Evolutionary conservation across 2,888 invertebrate genomes (phyloP), one percentile per base, ranked within the genome.

Genomic region (Matsumyia berberina): DNA sequence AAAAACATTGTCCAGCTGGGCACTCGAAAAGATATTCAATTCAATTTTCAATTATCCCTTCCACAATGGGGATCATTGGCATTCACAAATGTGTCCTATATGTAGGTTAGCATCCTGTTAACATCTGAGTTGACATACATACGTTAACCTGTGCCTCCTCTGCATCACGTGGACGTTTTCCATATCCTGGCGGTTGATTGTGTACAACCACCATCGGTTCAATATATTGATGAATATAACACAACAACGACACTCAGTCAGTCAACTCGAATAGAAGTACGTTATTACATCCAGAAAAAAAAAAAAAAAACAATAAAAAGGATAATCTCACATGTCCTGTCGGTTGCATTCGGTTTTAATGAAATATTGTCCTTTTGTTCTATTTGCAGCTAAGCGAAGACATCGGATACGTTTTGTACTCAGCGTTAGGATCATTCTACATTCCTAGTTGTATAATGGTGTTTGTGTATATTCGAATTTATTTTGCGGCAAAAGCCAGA

Each of bases 391-490:
- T 98, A 91, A 98, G 98, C 89, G 97, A 97, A 90, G 98, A 99
- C 93, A 95, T 98, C 89, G 98, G 99, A 87, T 99, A 99, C 93
- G 99, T 99, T 90, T 93, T 99, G 80, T 99, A 99, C 93, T 99
- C 99, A 17, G 98, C 99, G 17, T 94, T 98, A 89, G 99, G 99
- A 88, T 99, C 99, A 90, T 99, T 99, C 94, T 99, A 98, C 94
- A 97, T 99, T 92, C 99, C 99, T 86, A 98, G 98, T 90, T 97
- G 98, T 92, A 98, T 99, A 92, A 99, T 99, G 99, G 98, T 99
- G 90, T 98, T 99, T 93, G 99, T 99, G 86, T 99, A 99, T 93
- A 98, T 98, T 92, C 95, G 98, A 92, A 99, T 99, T 93, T 99
- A 98, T 93, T 97, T 95, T 93, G 98, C 98, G 44, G 98, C 99